phyloP scores from a whole-genome alignment of 2,113 vertebrate species.

The Oncorhynchus nerka region DNA sequence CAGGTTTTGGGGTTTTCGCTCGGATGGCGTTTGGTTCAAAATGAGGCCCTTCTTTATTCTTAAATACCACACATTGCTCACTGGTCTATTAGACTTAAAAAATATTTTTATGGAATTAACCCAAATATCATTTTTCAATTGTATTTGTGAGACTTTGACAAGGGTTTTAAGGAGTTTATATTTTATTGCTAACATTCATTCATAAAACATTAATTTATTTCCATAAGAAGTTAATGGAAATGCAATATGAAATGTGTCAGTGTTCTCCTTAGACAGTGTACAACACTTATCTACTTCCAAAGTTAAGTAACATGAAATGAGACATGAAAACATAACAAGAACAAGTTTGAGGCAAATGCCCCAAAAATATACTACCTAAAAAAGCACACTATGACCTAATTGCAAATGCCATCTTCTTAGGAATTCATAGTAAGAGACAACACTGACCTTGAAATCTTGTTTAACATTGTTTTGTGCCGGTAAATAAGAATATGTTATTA shows the following conservation, averaged over 20 bases:
- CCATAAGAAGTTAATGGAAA: background rate
- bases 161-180: background rate
- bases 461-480: slow-evolving; percentile 68
- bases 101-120: background rate
- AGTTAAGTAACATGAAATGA: slow-evolving; percentile 51
- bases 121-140: background rate
- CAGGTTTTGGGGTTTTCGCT: slow-evolving; percentile 35
- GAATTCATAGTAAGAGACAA: slow-evolving; percentile 60
- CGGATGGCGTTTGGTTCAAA: slow-evolving; percentile 42
- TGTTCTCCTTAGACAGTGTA: background rate
- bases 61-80: slow-evolving; percentile 9
- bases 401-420: slow-evolving; percentile 67
- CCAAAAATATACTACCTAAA: slow-evolving; percentile 69
- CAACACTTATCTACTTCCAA: background rate
- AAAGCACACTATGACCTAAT: slow-evolving; percentile 58
- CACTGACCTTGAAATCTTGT: slow-evolving; percentile 70
- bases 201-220: slow-evolving; percentile 17
- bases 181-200: background rate
- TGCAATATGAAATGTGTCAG: background rate
- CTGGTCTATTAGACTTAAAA: background rate
- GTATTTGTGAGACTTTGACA: background rate
- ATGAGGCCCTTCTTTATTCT: slow-evolving; percentile 13
- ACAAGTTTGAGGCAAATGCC: slow-evolving; percentile 62
- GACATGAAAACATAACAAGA: slow-evolving; percentile 27
- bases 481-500: no score